Conservation (phyloP, 2,888 invertebrate species). For the Sinelater perroti region DNA sequence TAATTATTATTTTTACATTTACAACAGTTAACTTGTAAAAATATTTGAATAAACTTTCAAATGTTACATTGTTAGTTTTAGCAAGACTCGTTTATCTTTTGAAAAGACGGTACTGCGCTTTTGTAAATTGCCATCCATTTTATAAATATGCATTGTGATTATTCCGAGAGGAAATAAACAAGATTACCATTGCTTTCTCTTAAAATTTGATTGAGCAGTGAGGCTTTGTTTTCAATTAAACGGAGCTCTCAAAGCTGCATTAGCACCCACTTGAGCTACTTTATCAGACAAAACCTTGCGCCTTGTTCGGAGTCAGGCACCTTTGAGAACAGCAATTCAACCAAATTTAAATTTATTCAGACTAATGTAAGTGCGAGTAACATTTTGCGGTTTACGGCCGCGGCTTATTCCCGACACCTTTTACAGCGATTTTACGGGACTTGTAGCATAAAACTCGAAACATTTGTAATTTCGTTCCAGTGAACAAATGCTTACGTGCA, state of each 20-base stretch:
- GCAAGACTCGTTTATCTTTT: too few species aligned
- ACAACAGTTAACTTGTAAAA: too few species aligned
- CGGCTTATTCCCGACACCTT: constrained; percentile 21
- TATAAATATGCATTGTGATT: too few species aligned
- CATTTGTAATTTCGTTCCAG: constrained; percentile 15
- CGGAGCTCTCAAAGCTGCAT: not conserved
- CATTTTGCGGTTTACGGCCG: constrained; percentile 19
- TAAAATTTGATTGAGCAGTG: constrained; percentile 1
- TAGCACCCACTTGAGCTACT: not conserved
- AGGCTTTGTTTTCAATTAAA: constrained; percentile 9
- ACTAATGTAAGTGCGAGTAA: constrained; percentile 20
- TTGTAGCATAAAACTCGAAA: constrained; percentile 16
- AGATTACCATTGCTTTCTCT: not conserved
- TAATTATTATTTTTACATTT: too few species aligned
- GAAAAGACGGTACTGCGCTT: too few species aligned
- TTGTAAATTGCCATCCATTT: too few species aligned
- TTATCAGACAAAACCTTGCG: constrained; percentile 15
- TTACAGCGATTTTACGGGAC: constrained; percentile 21
- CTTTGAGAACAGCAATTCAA: constrained; percentile 23
- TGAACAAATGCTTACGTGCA: constrained; percentile 23
- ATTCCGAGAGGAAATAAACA: too few species aligned
- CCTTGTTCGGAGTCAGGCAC: constrained; percentile 7
- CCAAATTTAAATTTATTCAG: constrained; percentile 24
- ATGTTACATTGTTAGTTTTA: too few species aligned
- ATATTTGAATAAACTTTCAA: too few species aligned